Evolutionary conservation across 2,797 vertebrate species (phyloP).

Genomic region (Ciconia nigra): DNA sequence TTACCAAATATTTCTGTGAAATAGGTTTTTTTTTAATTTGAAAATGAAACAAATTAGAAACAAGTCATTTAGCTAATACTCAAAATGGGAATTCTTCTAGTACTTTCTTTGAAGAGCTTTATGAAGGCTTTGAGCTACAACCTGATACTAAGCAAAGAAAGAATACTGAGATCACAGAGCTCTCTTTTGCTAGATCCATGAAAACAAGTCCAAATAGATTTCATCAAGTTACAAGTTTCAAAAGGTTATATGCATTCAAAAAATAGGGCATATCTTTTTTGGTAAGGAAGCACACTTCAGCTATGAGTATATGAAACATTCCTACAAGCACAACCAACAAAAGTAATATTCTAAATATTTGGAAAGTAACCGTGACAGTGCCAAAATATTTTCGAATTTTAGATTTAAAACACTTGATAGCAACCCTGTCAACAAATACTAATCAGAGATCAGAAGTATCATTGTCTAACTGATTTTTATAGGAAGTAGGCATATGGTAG

Average conservation of each 20-base stretch:
- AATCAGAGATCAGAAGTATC: background rate
- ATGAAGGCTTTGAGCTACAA: background rate
- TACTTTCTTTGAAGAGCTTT: background rate
- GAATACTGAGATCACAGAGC: background rate
- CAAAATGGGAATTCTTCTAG: background rate
- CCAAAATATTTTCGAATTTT: background rate
- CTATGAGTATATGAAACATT: background rate
- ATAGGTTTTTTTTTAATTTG: background rate
- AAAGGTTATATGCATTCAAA: background rate
- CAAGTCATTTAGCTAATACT: background rate
- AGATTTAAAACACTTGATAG: background rate
- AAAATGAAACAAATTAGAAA: background rate
- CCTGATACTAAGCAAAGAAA: background rate
- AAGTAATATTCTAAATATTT: background rate
- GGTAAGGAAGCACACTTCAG: background rate
- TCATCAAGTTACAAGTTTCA: background rate
- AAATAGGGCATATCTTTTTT: background rate
- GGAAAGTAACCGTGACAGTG: background rate
- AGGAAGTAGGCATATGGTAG: background rate
- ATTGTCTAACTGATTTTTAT: background rate
- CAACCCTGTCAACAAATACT: background rate
- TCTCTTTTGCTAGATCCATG: background rate
- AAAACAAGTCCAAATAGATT: slow-evolving; percentile 19
- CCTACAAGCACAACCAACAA: slow-evolving; percentile 5
- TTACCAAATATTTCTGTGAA: background rate